Conservation (phyloP, 2,113 vertebrate species). For the Acrocephalus kingi region DNA sequence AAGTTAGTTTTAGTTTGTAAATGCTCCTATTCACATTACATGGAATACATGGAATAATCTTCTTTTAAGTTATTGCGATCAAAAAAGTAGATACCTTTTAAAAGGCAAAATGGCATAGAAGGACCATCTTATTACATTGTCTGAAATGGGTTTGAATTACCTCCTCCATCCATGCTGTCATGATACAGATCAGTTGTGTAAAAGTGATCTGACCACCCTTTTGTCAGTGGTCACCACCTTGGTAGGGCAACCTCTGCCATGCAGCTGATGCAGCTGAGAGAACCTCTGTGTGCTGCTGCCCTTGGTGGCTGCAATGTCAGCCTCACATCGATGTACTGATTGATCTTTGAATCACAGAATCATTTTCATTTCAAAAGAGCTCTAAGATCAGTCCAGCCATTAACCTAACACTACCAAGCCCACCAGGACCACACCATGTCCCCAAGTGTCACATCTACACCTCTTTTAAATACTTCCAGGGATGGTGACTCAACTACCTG, state of each 20-base stretch:
- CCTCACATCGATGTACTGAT: rapidly evolving
- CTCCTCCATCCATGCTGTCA: background rate
- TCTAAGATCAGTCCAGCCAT: background rate
- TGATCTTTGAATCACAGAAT: background rate
- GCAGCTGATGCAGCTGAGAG: background rate
- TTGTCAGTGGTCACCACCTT: background rate
- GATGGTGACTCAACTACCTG: background rate
- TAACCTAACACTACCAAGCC: background rate
- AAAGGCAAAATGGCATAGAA: background rate
- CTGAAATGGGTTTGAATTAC: background rate
- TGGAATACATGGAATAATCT: background rate
- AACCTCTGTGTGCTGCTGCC: background rate
- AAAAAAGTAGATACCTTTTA: background rate
- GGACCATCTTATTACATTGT: background rate
- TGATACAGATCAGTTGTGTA: background rate
- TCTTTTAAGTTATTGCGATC: background rate
- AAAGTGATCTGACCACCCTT: background rate
- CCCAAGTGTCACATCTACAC: background rate
- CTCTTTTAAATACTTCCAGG: background rate
- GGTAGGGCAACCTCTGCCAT: background rate
- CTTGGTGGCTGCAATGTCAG: background rate
- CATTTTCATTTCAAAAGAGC: background rate
- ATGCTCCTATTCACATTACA: background rate
- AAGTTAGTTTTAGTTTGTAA: background rate
- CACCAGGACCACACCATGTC: background rate